phyloP scores from a whole-genome alignment of 2,888 invertebrate species.

The Tanypteryx hageni region DNA sequence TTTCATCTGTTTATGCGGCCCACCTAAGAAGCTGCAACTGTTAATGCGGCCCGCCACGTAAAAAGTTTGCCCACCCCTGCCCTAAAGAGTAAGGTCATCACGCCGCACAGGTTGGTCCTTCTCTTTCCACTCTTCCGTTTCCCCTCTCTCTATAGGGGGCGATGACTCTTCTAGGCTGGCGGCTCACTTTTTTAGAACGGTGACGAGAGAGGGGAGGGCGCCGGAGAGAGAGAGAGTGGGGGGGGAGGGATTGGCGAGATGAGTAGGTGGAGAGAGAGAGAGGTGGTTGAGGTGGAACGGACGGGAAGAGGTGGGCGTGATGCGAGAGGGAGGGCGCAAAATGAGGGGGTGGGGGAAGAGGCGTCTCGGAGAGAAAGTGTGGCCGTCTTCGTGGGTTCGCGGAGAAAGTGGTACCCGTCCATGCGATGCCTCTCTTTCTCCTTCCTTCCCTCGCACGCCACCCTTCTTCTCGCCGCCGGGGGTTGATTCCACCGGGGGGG shows the following conservation, averaged over 20 bases:
- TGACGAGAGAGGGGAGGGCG: background rate
- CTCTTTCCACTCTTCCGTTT: too few relatives aligned
- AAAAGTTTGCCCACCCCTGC: too few relatives aligned
- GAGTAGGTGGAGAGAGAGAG: background rate
- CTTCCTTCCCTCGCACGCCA: background rate
- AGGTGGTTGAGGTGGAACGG: background rate
- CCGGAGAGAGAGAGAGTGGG: background rate
- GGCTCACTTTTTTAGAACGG: slow-evolving; percentile 40
- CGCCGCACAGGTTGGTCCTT: background rate
- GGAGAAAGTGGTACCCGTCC: slow-evolving; percentile 58
- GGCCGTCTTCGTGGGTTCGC: slow-evolving; percentile 25
- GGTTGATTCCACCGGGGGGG: background rate
- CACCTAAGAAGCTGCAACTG: too few relatives aligned
- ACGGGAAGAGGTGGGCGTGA: background rate
- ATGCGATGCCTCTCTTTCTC: background rate
- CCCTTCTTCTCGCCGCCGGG: background rate
- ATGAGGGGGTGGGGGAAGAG: background rate
- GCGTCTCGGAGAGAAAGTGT: slow-evolving; percentile 27
- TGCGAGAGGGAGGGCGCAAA: background rate
- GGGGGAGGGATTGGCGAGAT: background rate
- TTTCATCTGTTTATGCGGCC: too few relatives aligned
- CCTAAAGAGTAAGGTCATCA: slow-evolving; percentile 19
- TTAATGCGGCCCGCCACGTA: too few relatives aligned
- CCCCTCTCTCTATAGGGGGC: background rate
- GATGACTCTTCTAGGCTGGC: slow-evolving; percentile 42